A percentile compares a stretch with the other conserved stretches of the same genome.
These are phyloP conservation scores for Ptiloglossa arizonensis DNA, from an alignment of 1,140 invertebrate genomes.

Conservation along the genomic window DNA sequence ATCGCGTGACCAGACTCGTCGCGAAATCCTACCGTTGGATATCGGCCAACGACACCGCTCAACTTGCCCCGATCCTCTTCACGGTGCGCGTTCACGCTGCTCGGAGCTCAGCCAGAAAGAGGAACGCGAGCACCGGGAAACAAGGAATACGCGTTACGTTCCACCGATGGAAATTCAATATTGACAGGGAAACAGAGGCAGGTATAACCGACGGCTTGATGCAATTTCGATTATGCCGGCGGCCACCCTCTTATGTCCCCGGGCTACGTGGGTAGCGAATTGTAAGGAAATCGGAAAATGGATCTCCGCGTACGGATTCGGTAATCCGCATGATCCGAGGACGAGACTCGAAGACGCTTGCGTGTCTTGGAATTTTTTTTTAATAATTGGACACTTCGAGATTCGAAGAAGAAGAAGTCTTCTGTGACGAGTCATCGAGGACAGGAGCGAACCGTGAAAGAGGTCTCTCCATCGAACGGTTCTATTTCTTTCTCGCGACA, in stretches of 20 bases:
- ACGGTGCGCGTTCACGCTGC: neutral
- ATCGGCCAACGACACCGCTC: neutral
- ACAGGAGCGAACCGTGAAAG: too few species aligned
- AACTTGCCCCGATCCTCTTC: conserved; percentile 9
- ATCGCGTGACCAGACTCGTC: conserved; percentile 21
- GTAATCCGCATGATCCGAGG: too few species aligned
- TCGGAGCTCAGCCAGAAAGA: neutral
- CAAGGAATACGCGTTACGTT: neutral
- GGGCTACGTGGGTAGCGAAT: too few species aligned
- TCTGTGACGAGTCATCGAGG: too few species aligned
- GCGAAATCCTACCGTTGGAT: conserved; percentile 7
- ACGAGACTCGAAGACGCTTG: too few species aligned
- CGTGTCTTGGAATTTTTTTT: too few species aligned
- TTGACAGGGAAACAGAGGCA: neutral
- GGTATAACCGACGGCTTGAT: neutral
- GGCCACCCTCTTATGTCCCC: neutral
- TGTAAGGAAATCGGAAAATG: too few species aligned
- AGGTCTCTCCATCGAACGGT: too few species aligned
- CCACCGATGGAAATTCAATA: conserved; percentile 14
- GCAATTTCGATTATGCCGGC: neutral
- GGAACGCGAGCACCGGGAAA: neutral
- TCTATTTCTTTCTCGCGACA: too few species aligned
- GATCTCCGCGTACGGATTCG: too few species aligned
- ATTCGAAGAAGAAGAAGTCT: too few species aligned
- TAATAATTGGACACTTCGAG: too few species aligned